Percentiles rank a stretch among this genome's conserved stretches.
These are phyloP conservation scores for Gambusia holbrooki DNA, from an alignment of 2,113 vertebrate genomes.

Conservation along the genomic window DNA sequence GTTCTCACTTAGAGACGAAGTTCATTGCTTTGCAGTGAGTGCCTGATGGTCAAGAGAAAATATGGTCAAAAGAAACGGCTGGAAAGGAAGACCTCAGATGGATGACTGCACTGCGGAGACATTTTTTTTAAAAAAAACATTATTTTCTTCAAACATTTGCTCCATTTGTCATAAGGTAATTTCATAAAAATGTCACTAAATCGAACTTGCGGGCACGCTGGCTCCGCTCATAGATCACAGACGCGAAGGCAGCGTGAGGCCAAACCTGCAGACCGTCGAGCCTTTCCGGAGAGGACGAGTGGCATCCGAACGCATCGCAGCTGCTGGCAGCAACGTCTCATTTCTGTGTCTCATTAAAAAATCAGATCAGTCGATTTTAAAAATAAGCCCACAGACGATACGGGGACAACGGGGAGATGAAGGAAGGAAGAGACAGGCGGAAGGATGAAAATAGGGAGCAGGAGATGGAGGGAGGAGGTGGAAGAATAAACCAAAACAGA, in stretches of 20 bases:
- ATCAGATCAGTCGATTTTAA: slow-evolving; percentile 3
- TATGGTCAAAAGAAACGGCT: no score
- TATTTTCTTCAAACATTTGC: neutral
- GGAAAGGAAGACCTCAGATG: neutral
- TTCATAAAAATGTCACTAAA: slow-evolving; percentile 3
- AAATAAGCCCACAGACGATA: slow-evolving; percentile 13
- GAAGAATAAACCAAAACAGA: slow-evolving; percentile 13
- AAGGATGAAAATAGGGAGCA: slow-evolving; percentile 19
- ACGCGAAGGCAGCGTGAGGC: neutral
- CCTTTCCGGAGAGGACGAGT: neutral
- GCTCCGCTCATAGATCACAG: neutral
- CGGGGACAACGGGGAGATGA: slow-evolving; percentile 42
- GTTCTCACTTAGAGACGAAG: neutral
- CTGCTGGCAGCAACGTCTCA: neutral
- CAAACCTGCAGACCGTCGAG: neutral
- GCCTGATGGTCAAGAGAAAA: neutral
- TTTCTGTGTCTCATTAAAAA: neutral
- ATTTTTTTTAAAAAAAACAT: neutral
- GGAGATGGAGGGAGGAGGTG: slow-evolving; percentile 17
- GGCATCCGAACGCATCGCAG: neutral
- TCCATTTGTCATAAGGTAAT: neutral
- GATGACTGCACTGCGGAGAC: neutral
- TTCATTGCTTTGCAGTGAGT: neutral
- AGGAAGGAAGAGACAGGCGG: neutral
- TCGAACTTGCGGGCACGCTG: neutral